Base-by-base conservation (phyloP, 2,888 invertebrate genomes). In the Disparrhopalites patrizii region DNA sequence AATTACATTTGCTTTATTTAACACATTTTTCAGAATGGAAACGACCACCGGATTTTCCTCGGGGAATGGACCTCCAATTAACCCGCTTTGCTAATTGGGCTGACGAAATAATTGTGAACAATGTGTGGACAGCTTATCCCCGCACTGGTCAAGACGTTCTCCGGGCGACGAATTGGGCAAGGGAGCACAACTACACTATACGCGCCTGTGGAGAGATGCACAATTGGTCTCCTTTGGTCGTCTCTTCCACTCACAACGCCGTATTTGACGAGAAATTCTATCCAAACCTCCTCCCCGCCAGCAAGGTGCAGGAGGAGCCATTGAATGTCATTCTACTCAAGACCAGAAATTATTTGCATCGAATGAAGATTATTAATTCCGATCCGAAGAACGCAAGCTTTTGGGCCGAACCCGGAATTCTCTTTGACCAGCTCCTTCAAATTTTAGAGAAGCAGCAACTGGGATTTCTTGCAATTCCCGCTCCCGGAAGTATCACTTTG, bases 81-180 rank as follows among this genome's bases (percentile, higher is more conserved):
- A 20, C 8, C 13, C n/a, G 18, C 13, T 47, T 13, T 47, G 13
- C 7, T n/a, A 47, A 47, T 47, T 47, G 47, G 47, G 8, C 47
- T 5, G 18, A 47, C n/a, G 47, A 47, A 47, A 5, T 47, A 5
- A 5, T 47, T 5, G 47, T n/a, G 18, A 7, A 13, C 5, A 5
- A 5, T n/a, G 18, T 47, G 13, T 63, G 43, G 62, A 56, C 55
- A 30, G 65, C 51, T 5, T 23, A 20, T 2, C 65, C 68, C 1
- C n/a, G 30, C 20, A 30, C 28, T 8, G 2, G 27, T 1, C 60
- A 67, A n/a, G 68, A 70, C 13, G 55, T 71, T 15, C 30, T 71
- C 0, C 18, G 38, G 15, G 33, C 68, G 8, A 66, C 56, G 1
- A 70, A 69, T 36, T 71, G 68, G 68, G 54, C 54, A 2, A 7